phyloP scores from a whole-genome alignment of 1,140 invertebrate genomes.

The Physella acuta region DNA sequence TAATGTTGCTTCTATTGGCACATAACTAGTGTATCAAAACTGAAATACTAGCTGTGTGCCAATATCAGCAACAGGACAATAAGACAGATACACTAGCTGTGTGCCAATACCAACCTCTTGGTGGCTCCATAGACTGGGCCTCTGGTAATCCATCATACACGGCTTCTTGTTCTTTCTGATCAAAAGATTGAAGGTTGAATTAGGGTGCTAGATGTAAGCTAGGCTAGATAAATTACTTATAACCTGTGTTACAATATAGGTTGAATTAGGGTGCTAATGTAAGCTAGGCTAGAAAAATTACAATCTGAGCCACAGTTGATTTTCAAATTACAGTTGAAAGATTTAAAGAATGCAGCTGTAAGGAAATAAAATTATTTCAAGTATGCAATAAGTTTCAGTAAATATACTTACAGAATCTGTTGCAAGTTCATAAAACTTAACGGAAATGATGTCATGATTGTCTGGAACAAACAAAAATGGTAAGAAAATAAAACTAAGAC shows the following conservation, averaged over 20 bases:
- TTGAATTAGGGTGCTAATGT: neutral
- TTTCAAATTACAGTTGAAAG: neutral
- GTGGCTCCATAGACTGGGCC: conserved; percentile 43
- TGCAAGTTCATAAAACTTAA: conserved; percentile 89
- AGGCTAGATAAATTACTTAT: neutral
- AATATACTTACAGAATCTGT: conserved; percentile 42
- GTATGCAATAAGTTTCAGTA: neutral
- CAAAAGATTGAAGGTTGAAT: no score
- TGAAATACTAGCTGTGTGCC: conserved; percentile 1
- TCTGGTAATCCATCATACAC: conserved; percentile 44
- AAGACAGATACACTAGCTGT: neutral
- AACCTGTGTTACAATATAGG: neutral
- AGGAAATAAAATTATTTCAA: neutral
- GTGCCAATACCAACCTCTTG: conserved; percentile 38
- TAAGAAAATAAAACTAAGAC: neutral
- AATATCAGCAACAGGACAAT: neutral
- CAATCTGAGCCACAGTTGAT: neutral
- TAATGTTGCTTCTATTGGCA: neutral
- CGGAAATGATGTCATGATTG: conserved; percentile 92
- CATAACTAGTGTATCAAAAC: neutral
- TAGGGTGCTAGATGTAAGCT: no score
- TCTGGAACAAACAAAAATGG: conserved; percentile 64
- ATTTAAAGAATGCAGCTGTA: neutral
- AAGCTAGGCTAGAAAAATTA: neutral
- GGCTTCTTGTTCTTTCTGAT: no score